These are phyloP conservation scores for Cheilosia soror DNA, from an alignment of 2,888 invertebrate genomes.

Conservation along the genomic window DNA sequence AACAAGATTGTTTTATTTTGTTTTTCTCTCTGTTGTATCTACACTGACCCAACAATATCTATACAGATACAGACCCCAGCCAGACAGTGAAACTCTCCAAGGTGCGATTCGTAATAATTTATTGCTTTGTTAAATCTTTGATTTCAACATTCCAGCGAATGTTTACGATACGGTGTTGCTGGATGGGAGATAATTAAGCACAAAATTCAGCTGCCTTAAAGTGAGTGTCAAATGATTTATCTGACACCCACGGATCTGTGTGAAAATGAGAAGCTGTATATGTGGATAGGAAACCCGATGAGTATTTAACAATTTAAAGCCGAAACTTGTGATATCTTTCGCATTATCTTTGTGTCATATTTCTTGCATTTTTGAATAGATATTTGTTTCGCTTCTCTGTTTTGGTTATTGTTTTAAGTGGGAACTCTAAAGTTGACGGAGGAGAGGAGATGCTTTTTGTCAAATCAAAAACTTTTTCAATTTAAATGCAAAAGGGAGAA, in stretches of 20 bases:
- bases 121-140: slow-evolving; percentile 72
- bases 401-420: slow-evolving; percentile 34
- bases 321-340: slow-evolving; percentile 47
- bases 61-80: slow-evolving; percentile 12
- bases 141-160: slow-evolving; percentile 67
- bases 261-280: slow-evolving; percentile 13
- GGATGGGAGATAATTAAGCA: slow-evolving; percentile 68
- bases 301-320: slow-evolving; percentile 31
- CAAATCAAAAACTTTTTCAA: slow-evolving; percentile 71
- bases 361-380: slow-evolving; percentile 15
- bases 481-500: slow-evolving; percentile 67
- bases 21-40: slow-evolving; percentile 11
- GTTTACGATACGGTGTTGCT: slow-evolving; percentile 63
- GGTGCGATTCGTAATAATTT: slow-evolving; percentile 71
- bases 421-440: not conserved
- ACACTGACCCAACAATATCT: slow-evolving; percentile 21
- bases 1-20: slow-evolving; percentile 20
- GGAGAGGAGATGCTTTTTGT: slow-evolving; percentile 39
- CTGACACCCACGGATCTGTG: slow-evolving; percentile 53
- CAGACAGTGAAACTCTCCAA: slow-evolving; percentile 32
- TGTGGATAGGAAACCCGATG: slow-evolving; percentile 22
- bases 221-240: slow-evolving; percentile 71
- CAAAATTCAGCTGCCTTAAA: slow-evolving; percentile 29
- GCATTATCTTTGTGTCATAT: slow-evolving; percentile 51
- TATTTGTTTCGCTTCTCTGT: slow-evolving; percentile 7